Evolutionary conservation across 2,797 vertebrate species (phyloP), one percentile per base, ranked within the genome.

Genomic region (Psittacula echo): DNA sequence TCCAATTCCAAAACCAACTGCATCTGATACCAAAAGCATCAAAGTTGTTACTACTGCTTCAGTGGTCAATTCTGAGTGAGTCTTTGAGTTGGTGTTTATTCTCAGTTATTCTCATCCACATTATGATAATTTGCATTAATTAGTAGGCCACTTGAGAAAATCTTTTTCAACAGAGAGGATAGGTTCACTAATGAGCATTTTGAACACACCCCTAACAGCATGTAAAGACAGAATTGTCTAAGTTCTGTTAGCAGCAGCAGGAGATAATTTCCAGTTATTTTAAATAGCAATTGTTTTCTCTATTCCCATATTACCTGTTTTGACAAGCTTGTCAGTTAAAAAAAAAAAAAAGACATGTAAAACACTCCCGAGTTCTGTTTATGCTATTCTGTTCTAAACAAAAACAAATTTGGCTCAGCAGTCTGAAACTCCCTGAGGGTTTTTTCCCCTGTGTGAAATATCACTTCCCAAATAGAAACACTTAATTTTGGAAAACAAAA

Each of bases 401-500:
- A 79, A 94, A 56, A 45, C 4, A n/a, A 61, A 85, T 70, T 91
- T 79, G 27, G 50, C 10, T 85, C n/a, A 86, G 34, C 44, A 53
- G 23, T 22, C 27, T 93, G 79, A 85, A 96, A 90, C 39, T 47
- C 65, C 67, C 42, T 71, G 45, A 88, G 64, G 65, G 75, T 39
- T 72, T 17, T 60, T 37, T 60, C 10, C 34, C 56, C 56, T 37
- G n/a, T 11, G 15, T 60, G 56, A 89, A 91, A 61, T 17, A 86
- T 67, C 39, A 44, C 12, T 76, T 86, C 13, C 13, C 67, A 73
- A 62, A 51, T 30, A 53, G 7, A 87, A 90, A 47, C 30, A 51
- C 24, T 50, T 78, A 15, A 89, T 85, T 84, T 79, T 73, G 54
- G 60, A 92, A 88, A 89, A 91, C 29, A 68, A 88, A 84, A 77